Evolutionary conservation across 2,888 invertebrate species (phyloP).

Genomic region (Sthenelais limicola): DNA sequence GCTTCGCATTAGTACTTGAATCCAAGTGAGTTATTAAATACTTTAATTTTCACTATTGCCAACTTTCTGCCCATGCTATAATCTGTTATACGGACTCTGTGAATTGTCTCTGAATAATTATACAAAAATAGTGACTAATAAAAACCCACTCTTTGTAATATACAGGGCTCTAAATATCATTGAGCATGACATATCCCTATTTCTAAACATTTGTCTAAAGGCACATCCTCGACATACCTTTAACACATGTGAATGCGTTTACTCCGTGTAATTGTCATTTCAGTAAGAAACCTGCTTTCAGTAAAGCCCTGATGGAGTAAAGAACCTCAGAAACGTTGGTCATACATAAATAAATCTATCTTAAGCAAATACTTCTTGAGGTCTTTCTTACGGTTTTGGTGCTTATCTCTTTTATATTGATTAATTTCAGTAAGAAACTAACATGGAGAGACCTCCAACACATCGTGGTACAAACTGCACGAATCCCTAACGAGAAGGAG

Average conservation of each 20-base stretch:
- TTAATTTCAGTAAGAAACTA: too few relatives aligned
- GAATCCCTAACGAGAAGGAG: slow-evolving; percentile 71
- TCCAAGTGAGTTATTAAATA: slow-evolving; percentile 64
- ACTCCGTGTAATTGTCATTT: too few relatives aligned
- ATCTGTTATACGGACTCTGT: neutral
- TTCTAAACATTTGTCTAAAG: too few relatives aligned
- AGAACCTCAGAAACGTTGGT: neutral
- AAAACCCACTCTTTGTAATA: neutral
- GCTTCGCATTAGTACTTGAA: slow-evolving; percentile 66
- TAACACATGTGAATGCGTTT: too few relatives aligned
- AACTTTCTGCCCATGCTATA: neutral
- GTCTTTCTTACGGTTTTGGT: too few relatives aligned
- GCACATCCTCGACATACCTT: too few relatives aligned
- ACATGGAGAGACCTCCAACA: slow-evolving; percentile 72
- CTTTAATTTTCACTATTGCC: neutral
- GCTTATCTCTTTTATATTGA: slow-evolving; percentile 30
- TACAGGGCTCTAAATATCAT: neutral
- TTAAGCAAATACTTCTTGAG: neutral
- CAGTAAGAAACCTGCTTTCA: too few relatives aligned
- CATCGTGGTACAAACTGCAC: slow-evolving; percentile 64
- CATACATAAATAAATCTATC: neutral
- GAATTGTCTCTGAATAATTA: neutral
- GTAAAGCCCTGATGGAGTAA: neutral
- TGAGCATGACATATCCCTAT: too few relatives aligned
- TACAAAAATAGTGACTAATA: neutral